These are phyloP conservation scores for Mythimna vitellina DNA, from an alignment of 2,888 invertebrate genomes.

Conservation along the genomic window DNA sequence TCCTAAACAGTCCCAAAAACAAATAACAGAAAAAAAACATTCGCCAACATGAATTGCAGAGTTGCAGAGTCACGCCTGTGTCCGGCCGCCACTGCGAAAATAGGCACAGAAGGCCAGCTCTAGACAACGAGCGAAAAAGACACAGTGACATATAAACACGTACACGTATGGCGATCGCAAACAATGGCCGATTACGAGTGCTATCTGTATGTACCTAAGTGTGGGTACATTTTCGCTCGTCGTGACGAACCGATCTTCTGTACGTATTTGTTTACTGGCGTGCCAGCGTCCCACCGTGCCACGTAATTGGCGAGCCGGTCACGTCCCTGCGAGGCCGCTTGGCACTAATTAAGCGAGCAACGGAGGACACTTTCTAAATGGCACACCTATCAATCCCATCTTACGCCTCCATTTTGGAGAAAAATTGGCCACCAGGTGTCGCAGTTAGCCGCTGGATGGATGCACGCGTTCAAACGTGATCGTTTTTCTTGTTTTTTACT, in stretches of 20 bases:
- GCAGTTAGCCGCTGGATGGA: slow-evolving; percentile 54
- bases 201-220: not conserved
- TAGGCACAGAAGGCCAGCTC: not conserved
- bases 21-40: slow-evolving; percentile 37
- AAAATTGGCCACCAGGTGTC: slow-evolving; percentile 65
- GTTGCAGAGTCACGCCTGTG: slow-evolving; percentile 44
- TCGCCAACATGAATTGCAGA: slow-evolving; percentile 40
- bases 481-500: slow-evolving; percentile 45
- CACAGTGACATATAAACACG: no score
- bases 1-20: slow-evolving; percentile 26
- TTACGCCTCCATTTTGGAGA: slow-evolving; percentile 70
- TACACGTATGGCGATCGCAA: not conserved
- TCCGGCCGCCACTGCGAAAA: not conserved
- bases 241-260: slow-evolving; percentile 10
- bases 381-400: slow-evolving; percentile 72
- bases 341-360: slow-evolving; percentile 66
- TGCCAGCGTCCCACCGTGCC: slow-evolving; percentile 12
- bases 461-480: slow-evolving; percentile 43
- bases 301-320: slow-evolving; percentile 61
- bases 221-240: not conserved
- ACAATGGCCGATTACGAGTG: not conserved
- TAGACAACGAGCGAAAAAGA: not conserved
- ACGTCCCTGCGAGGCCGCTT: slow-evolving; percentile 62
- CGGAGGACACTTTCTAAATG: slow-evolving; percentile 68
- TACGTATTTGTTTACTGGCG: not conserved